Conservation (phyloP, 2,113 vertebrate genomes). For the Vombatus ursinus region DNA sequence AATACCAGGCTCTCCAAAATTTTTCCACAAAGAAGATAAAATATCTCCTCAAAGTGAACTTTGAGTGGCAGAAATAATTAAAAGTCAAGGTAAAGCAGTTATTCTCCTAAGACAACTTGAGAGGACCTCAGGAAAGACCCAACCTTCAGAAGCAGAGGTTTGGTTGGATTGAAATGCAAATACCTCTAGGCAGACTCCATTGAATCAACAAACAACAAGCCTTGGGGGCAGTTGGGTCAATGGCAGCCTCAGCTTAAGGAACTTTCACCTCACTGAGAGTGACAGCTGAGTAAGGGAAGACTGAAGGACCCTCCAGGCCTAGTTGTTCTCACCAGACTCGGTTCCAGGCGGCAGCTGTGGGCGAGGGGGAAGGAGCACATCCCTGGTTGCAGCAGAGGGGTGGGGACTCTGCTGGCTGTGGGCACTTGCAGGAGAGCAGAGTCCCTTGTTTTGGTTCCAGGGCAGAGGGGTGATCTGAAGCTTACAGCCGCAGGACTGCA, state of each 20-base stretch:
- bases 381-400: too few species aligned
- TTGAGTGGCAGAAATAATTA: not conserved
- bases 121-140: not conserved
- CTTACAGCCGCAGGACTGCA: not conserved
- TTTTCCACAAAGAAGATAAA: not conserved
- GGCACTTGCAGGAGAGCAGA: not conserved
- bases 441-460: not conserved
- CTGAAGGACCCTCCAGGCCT: not conserved
- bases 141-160: not conserved
- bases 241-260: not conserved
- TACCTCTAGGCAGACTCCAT: not conserved
- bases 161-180: not conserved
- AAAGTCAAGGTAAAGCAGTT: not conserved
- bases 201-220: not conserved
- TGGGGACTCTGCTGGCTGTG: too few species aligned
- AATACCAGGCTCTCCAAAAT: not conserved
- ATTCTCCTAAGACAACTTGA: not conserved
- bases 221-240: not conserved
- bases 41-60: not conserved
- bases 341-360: not conserved
- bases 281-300: not conserved
- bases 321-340: too few species aligned
- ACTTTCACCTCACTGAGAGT: not conserved
- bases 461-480: not conserved
- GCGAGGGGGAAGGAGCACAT: not conserved